Evolutionary conservation across 2,888 invertebrate genomes (phyloP), one percentile per base, ranked within the genome.

Genomic region (Metellina segmentata): DNA sequence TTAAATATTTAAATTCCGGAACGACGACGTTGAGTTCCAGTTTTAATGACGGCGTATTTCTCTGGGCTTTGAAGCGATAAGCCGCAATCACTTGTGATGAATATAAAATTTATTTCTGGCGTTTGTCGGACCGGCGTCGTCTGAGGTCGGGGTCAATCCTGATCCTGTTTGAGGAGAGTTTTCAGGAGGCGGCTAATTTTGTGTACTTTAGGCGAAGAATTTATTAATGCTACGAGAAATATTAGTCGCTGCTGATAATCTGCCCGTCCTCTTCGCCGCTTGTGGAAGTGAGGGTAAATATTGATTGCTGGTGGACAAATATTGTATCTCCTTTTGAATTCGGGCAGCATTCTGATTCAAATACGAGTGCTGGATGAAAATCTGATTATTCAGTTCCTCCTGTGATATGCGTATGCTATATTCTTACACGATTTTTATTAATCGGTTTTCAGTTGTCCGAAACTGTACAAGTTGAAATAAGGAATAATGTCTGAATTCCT

Each of bases 41-140:
- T 88, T 91, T 87, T 91, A 91, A 91, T 91, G 91, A 87, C 72
- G 72, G 70, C 86, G 87, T 91, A 91, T 91, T 91, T 91, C 91
- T 78, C 87, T 72, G 79, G 91, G 87, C 87, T 91, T 75, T 86
- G 90, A 81, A 69, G 69, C 87, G 87, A 87, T 91, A 88, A 91
- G 91, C 91, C 91, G 87, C 91, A 91, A 91, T 91, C 86, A 91
- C 90, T 91, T 81, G 81, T 82, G 90, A 91, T 91, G 91, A 91
- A 91, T 91, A 91, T 86, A 82, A 91, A 91, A 91, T 91, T 91
- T 88, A 91, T 79, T 91, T 90, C 77, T 19, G 70, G 53, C 34
- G 49, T 70, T 78, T 53, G 71, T 49, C 53, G 49, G 77, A 61
- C n/a, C 34, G 34, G 34, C 34, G 34, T 34, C 34, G 69, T 85